Conservation (phyloP, 2,113 vertebrate species). For the Rhynchopsitta pachyrhyncha region DNA sequence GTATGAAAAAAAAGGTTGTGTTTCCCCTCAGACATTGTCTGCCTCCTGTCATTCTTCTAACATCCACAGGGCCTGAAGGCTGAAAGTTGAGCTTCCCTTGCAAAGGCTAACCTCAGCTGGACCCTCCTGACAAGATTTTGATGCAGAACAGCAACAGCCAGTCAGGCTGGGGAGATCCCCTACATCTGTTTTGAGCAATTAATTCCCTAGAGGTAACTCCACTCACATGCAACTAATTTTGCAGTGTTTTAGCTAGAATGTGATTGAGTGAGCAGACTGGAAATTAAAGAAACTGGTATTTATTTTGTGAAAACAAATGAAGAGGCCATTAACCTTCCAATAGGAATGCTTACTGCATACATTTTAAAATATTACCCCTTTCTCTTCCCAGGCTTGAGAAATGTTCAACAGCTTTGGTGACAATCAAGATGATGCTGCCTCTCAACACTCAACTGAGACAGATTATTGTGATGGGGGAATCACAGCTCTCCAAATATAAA, state of each 20-base stretch:
- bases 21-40: neutral
- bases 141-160: constrained; percentile 12
- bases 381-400: neutral
- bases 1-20: neutral
- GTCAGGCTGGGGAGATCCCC: neutral
- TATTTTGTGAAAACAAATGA: constrained; percentile 50
- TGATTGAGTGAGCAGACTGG: constrained; percentile 20
- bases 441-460: constrained; percentile 2
- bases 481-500: neutral
- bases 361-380: neutral
- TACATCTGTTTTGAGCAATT: constrained; percentile 46
- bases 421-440: constrained; percentile 19
- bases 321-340: constrained; percentile 21
- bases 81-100: neutral
- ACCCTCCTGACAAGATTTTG: constrained; percentile 17
- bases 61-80: neutral
- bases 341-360: neutral
- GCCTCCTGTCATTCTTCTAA: neutral
- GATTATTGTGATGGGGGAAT: constrained; percentile 32
- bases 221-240: constrained; percentile 56
- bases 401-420: neutral
- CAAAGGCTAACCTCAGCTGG: neutral
- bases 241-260: constrained; percentile 2
- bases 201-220: constrained; percentile 30
- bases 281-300: constrained; percentile 31